A percentile compares a stretch with the other conserved stretches of the same genome.
These are phyloP conservation scores for Lamproptera curius DNA, from an alignment of 2,888 invertebrate species.

Conservation along the genomic window DNA sequence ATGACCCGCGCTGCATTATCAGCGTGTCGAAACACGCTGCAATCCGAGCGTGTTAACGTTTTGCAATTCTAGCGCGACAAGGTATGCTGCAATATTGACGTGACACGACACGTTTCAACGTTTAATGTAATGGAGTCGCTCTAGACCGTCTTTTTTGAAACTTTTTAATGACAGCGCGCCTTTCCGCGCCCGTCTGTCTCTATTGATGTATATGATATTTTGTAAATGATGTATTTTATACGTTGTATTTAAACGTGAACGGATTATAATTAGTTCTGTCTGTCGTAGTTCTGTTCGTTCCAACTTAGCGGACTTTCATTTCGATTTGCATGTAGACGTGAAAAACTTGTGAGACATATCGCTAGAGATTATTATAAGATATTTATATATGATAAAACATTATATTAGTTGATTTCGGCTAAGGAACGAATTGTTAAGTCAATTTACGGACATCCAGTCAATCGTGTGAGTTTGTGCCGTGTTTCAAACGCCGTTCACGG, in stretches of 20 bases:
- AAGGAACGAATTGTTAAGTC: constrained; percentile 56
- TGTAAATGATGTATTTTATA: constrained; percentile 74
- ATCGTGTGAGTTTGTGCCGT: constrained; percentile 35
- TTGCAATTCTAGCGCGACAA: constrained; percentile 1
- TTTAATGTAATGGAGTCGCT: constrained; percentile 15
- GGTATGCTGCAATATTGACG: neutral
- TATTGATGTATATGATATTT: constrained; percentile 58
- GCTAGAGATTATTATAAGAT: constrained; percentile 68
- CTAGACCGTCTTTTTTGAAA: constrained; percentile 61
- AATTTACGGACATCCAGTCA: constrained; percentile 67
- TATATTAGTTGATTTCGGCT: constrained; percentile 46
- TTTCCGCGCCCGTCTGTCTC: constrained; percentile 35
- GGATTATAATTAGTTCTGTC: constrained; percentile 39
- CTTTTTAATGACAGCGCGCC: constrained; percentile 54
- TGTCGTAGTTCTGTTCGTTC: constrained; percentile 45
- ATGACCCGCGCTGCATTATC: too few species aligned
- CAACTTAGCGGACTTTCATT: constrained; percentile 53
- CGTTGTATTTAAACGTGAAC: constrained; percentile 53
- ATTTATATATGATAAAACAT: constrained; percentile 46
- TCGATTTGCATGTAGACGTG: constrained; percentile 56
- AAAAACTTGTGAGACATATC: constrained; percentile 72
- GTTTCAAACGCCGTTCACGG: constrained; percentile 12
- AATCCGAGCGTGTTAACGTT: neutral
- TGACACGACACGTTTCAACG: constrained; percentile 4
- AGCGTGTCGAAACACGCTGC: neutral